Evolutionary conservation across 1,140 invertebrate genomes (phyloP).

Genomic region (Zeugodacus cucurbitae): DNA sequence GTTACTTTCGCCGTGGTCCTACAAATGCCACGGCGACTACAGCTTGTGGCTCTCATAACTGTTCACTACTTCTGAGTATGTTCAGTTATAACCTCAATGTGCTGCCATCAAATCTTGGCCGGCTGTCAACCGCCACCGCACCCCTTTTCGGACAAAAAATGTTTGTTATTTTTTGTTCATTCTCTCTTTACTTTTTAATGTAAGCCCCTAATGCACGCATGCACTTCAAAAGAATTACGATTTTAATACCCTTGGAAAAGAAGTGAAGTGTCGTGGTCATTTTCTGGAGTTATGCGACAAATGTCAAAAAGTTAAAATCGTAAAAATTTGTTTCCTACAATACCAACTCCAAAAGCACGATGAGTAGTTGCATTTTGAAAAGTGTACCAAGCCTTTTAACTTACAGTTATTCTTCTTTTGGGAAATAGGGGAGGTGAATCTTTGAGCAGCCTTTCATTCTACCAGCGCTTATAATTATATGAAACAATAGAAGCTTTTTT

Average conservation of each 20-base stretch:
- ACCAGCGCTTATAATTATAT: too few species aligned
- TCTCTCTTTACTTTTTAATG: neutral
- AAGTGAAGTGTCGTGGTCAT: neutral
- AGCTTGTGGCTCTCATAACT: neutral
- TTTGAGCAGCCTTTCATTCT: too few species aligned
- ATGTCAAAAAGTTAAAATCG: too few species aligned
- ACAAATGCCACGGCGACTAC: too few species aligned
- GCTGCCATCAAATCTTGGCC: neutral
- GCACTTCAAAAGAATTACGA: neutral
- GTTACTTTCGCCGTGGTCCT: neutral
- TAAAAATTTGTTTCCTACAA: too few species aligned
- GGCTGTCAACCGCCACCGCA: neutral
- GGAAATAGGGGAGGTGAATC: too few species aligned
- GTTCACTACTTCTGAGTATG: neutral
- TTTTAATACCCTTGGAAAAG: neutral
- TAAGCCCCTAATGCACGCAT: neutral
- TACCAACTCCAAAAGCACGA: too few species aligned
- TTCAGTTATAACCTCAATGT: neutral
- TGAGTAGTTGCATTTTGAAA: too few species aligned
- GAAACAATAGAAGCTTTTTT: too few species aligned
- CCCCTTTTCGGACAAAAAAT: neutral
- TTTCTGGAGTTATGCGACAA: neutral
- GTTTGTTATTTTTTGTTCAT: neutral
- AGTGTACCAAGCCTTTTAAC: too few species aligned
- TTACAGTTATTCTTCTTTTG: too few species aligned